These are phyloP conservation scores for Micropterix aruncella DNA, from an alignment of 2,888 invertebrate species.

Conservation along the genomic window DNA sequence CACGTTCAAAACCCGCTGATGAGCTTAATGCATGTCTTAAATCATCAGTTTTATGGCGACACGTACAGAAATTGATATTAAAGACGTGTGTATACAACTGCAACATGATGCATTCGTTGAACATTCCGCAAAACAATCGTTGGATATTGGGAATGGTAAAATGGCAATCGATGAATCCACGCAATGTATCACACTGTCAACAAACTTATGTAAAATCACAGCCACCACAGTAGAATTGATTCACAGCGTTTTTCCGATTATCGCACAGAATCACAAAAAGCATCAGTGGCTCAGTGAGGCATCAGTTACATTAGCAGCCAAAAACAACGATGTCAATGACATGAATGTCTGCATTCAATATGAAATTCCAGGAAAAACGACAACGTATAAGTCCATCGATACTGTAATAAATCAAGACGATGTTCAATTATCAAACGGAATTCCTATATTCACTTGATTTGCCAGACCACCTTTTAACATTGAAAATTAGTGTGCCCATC, in stretches of 20 bases:
- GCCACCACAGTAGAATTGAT: slow-evolving; percentile 6
- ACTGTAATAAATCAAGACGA: too few relatives aligned
- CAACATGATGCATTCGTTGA: background rate
- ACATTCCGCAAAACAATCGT: background rate
- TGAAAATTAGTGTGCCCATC: background rate
- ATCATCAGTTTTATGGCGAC: background rate
- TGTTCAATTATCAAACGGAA: background rate
- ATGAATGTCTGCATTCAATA: background rate
- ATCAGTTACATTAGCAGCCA: background rate
- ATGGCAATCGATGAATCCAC: slow-evolving; percentile 5
- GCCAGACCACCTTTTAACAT: background rate
- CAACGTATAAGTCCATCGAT: background rate
- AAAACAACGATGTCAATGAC: background rate
- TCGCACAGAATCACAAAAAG: slow-evolving; percentile 4
- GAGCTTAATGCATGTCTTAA: background rate
- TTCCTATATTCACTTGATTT: background rate
- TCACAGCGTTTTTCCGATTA: slow-evolving; percentile 7
- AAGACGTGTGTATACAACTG: background rate
- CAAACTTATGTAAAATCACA: slow-evolving; percentile 5
- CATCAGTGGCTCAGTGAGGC: slow-evolving; percentile 1
- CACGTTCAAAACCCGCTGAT: background rate
- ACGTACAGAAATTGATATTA: background rate
- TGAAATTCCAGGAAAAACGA: background rate
- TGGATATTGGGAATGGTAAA: slow-evolving; percentile 2
- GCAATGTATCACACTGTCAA: slow-evolving; percentile 6